These are phyloP conservation scores for Cyprinus carpio DNA, from an alignment of 2,113 vertebrate species.

Conservation along the genomic window DNA sequence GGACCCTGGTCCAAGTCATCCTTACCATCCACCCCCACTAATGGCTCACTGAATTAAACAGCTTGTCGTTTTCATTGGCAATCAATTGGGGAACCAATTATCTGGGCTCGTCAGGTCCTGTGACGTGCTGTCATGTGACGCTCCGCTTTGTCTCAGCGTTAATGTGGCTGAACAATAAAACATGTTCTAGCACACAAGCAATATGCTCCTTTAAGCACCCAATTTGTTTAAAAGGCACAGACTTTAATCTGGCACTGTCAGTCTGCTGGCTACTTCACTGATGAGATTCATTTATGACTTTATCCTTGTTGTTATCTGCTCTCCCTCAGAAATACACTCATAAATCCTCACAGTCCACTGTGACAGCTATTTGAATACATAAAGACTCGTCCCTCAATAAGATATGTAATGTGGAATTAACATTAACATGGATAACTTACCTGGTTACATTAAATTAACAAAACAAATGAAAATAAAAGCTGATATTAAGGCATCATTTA, in stretches of 20 bases:
- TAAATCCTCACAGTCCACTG: constrained; percentile 51
- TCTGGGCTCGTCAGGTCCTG: constrained; percentile 49
- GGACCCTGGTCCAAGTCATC: not conserved
- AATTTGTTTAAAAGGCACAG: constrained; percentile 73
- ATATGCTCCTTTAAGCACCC: constrained; percentile 64
- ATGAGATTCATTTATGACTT: constrained; percentile 69
- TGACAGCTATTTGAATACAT: constrained; percentile 45
- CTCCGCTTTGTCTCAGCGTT: constrained; percentile 50
- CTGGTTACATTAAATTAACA: constrained; percentile 1
- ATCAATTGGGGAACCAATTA: constrained; percentile 48
- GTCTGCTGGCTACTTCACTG: constrained; percentile 62
- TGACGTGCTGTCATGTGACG: constrained; percentile 42
- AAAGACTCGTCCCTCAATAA: constrained; percentile 40
- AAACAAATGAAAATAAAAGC: constrained; percentile 3
- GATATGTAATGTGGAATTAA: constrained; percentile 42
- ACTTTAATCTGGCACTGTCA: constrained; percentile 67
- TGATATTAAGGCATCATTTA: not conserved
- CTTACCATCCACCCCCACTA: not conserved
- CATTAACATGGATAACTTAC: constrained; percentile 23
- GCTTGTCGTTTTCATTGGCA: constrained; percentile 41
- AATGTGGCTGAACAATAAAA: constrained; percentile 64
- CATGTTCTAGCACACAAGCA: constrained; percentile 61
- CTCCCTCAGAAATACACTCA: constrained; percentile 58
- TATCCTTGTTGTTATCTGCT: constrained; percentile 63
- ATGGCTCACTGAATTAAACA: constrained; percentile 32